phyloP scores from a whole-genome alignment of 2,113 vertebrate genomes.

The Megaceryle torquata region DNA sequence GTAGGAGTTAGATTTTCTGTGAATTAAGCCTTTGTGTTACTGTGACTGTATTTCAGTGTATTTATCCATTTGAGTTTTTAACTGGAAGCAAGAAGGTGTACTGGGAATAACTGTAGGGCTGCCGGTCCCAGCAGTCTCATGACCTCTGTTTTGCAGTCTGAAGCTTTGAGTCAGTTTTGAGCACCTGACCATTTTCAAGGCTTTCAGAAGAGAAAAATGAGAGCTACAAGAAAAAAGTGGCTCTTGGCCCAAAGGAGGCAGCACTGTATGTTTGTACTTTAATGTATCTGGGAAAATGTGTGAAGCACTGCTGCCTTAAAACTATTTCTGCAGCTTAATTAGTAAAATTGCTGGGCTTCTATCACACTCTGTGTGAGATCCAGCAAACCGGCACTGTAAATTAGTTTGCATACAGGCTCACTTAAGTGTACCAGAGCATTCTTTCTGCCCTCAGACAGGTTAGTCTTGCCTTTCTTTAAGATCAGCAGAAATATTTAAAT shows the following conservation, averaged over 20 bases:
- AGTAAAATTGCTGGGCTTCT: background rate
- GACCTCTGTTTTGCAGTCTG: background rate
- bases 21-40: constrained; percentile 29
- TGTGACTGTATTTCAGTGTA: background rate
- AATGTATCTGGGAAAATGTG: background rate
- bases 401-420: background rate
- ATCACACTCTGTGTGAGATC: background rate
- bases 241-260: background rate
- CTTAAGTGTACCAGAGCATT: background rate
- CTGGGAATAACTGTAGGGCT: background rate
- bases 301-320: background rate
- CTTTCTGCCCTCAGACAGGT: background rate
- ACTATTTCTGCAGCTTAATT: background rate
- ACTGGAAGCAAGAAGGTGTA: background rate
- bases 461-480: background rate
- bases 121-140: background rate
- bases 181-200: background rate
- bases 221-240: background rate
- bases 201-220: background rate
- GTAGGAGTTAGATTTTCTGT: constrained; percentile 58
- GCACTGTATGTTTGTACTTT: background rate
- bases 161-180: background rate
- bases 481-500: background rate
- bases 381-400: background rate
- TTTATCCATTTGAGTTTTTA: background rate